Conservation (phyloP, 2,888 invertebrate genomes). For the Ormyrus thymus region DNA sequence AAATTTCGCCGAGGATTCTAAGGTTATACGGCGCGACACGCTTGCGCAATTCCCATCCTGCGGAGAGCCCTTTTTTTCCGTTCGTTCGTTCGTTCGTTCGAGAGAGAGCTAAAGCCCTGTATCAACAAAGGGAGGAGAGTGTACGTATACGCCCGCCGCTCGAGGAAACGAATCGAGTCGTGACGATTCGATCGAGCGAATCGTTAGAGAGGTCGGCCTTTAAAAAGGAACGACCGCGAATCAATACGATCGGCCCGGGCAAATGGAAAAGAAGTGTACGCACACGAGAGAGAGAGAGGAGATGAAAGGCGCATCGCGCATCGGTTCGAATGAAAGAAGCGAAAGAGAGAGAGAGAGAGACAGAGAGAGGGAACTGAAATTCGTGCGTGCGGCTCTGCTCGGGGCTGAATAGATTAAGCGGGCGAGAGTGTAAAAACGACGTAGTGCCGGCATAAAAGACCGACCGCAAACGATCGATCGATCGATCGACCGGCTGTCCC, state of each 20-base stretch:
- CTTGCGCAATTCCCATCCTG: slow-evolving; percentile 14
- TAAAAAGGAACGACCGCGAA: slow-evolving; percentile 50
- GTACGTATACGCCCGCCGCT: background rate
- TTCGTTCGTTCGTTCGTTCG: too few relatives aligned
- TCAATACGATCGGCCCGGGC: slow-evolving; percentile 44
- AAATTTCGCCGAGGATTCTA: background rate
- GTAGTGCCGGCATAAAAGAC: slow-evolving; percentile 16
- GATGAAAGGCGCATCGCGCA: slow-evolving; percentile 8
- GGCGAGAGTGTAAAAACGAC: background rate
- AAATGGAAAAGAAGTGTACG: too few relatives aligned
- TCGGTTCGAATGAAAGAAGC: background rate
- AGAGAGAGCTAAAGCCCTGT: background rate
- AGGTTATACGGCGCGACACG: background rate
- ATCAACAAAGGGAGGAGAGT: too few relatives aligned
- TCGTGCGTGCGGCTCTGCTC: background rate
- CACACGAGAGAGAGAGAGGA: slow-evolving; percentile 14
- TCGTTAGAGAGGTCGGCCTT: slow-evolving; percentile 20
- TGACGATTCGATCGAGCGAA: slow-evolving; percentile 52
- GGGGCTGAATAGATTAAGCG: slow-evolving; percentile 16
- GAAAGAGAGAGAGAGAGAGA: slow-evolving; percentile 16
- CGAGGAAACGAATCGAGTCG: slow-evolving; percentile 29
- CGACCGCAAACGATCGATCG: slow-evolving; percentile 43
- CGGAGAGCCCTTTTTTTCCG: background rate
- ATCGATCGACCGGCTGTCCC: slow-evolving; percentile 12
- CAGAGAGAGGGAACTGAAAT: background rate